Conservation (phyloP, 1,140 invertebrate species). For the Drosophila elegans region DNA sequence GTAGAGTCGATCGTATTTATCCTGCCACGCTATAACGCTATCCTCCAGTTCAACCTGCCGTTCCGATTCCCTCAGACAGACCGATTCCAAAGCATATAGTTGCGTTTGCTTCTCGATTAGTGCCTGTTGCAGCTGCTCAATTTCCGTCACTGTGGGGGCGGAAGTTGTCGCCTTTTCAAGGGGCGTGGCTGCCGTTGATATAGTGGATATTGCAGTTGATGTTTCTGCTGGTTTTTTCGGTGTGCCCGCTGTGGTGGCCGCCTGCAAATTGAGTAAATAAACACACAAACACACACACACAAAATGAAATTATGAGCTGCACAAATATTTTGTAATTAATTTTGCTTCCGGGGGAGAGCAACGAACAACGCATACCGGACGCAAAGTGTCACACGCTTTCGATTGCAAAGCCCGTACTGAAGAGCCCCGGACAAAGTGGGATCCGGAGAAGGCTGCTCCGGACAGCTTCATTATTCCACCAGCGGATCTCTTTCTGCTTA, state of each 20-base stretch:
- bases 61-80: slow-evolving; percentile 92
- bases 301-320: slow-evolving; percentile 54
- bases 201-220: slow-evolving; percentile 17
- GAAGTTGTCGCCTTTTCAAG: slow-evolving; percentile 1
- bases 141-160: slow-evolving; percentile 86
- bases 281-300: not conserved
- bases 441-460: slow-evolving; percentile 17
- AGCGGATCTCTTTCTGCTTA: slow-evolving; percentile 35
- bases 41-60: slow-evolving; percentile 92
- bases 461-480: slow-evolving; percentile 47
- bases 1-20: slow-evolving; percentile 96
- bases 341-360: slow-evolving; percentile 54
- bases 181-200: slow-evolving; percentile 11
- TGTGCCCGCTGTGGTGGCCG: slow-evolving; percentile 57
- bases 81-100: slow-evolving; percentile 93
- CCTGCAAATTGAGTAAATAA: slow-evolving; percentile 59
- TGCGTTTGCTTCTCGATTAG: slow-evolving; percentile 92
- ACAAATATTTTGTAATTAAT: slow-evolving; percentile 75
- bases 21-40: slow-evolving; percentile 94
- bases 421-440: slow-evolving; percentile 14
- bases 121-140: slow-evolving; percentile 93
- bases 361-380: slow-evolving; percentile 56
- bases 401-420: slow-evolving; percentile 64
- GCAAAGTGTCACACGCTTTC: slow-evolving; percentile 67
- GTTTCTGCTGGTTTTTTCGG: slow-evolving; percentile 16